Base-by-base conservation (phyloP, 2,797 vertebrate species). In the Semaprochilodus insignis region DNA sequence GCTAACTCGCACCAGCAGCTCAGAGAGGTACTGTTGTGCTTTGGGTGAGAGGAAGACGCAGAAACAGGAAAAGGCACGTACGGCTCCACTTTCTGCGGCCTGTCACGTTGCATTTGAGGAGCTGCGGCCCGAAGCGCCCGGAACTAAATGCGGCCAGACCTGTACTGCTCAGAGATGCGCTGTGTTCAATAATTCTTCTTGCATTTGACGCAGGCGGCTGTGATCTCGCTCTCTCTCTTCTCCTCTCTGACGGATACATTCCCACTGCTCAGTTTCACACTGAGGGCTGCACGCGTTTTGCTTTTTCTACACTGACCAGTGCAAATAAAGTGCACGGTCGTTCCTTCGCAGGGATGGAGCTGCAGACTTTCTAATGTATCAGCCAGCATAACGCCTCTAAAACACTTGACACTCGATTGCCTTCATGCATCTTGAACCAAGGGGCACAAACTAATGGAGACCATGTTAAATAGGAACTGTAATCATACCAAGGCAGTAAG, bases 81-180 rank as follows among this genome's bases (percentile, higher is more conserved):
- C 31, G 25, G 74, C 55, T 77, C 73, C 57, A 70, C 27, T 71
- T 78, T 83, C 36, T 48, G 36, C 59, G 21, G 55, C 59, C 72
- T 84, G 85, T 84, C 85, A 79, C 71, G 14, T 75, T 71, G 72
- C 21, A 48, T 85, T 81, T 79, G 19, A 19, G 57, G 31, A 13
- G 57, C 59, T 14, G 40, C 19, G 14, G 44, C 55, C 15, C 62
- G 19, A 16, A 74, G 55, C 52, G 55, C 25, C 52, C 52, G 51
- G 16, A 83, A 66, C 63, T 19, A 69, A 78, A 73, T 21, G 21
- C 36, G 21, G 65, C 19, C 67, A 54, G 19, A 25, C n/a, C 25
- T 6, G 54, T 51, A 16, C 44, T 74, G 44, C 73, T 60, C 40
- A 14, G 52, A 55, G 51, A 83, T 36, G 70, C 57, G 36, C 16